Evolutionary conservation across 2,888 invertebrate species (phyloP).

Genomic region (Pterobdella sp.): DNA sequence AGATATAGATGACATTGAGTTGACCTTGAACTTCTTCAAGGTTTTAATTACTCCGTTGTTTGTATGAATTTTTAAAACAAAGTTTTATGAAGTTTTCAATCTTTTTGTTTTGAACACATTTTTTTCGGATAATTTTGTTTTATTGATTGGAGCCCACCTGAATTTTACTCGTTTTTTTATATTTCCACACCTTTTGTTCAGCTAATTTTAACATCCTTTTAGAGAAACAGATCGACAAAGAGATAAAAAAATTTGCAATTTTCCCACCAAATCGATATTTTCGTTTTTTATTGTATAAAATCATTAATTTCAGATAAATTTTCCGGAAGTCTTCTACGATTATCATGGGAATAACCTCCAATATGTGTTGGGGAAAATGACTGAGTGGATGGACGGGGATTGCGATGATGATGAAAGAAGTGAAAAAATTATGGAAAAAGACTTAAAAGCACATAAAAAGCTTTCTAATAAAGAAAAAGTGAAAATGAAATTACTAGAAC

Average conservation of each 20-base stretch:
- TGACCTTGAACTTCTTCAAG: slow-evolving; percentile 34
- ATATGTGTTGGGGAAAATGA: slow-evolving; percentile 24
- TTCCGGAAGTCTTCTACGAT: slow-evolving; percentile 28
- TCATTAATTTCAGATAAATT: not conserved
- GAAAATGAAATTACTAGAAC: too few relatives aligned
- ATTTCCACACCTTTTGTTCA: too few relatives aligned
- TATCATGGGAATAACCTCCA: slow-evolving; percentile 30
- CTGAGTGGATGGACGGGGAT: not conserved
- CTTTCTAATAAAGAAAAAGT: not conserved
- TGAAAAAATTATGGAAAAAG: not conserved
- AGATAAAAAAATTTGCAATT: too few relatives aligned
- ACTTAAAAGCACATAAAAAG: not conserved
- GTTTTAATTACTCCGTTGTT: slow-evolving; percentile 1
- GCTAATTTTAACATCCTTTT: too few relatives aligned
- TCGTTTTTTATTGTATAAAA: not conserved
- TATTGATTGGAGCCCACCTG: too few relatives aligned
- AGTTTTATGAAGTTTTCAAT: not conserved
- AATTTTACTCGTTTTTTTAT: too few relatives aligned
- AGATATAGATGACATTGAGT: slow-evolving; percentile 31
- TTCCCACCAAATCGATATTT: not conserved
- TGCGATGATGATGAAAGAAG: not conserved
- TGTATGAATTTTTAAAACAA: not conserved
- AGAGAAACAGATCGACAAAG: too few relatives aligned
- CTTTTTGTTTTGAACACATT: too few relatives aligned
- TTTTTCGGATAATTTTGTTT: too few relatives aligned